Percentiles rank a stretch among this genome's conserved stretches.
phyloP scores from a whole-genome alignment of 2,888 invertebrate genomes.

The Calliopum simillimum region DNA sequence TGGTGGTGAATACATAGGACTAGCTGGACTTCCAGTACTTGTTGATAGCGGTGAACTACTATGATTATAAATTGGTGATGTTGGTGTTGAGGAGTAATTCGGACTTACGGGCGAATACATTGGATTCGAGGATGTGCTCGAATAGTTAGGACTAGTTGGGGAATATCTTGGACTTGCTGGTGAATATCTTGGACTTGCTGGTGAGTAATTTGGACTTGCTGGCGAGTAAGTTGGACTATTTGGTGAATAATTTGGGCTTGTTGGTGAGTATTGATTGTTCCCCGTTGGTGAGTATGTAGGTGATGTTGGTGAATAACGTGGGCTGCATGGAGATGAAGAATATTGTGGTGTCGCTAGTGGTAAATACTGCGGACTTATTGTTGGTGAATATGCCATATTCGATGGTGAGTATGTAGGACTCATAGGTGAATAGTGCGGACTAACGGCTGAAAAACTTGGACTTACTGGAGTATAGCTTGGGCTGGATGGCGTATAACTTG shows the following conservation, averaged over 20 bases:
- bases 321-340: conserved; percentile 73
- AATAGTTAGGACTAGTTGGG: conserved; percentile 78
- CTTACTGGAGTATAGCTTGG: conserved; percentile 77
- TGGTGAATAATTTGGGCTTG: conserved; percentile 75
- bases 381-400: conserved; percentile 71
- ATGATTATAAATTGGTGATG: conserved; percentile 27
- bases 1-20: conserved; percentile 36
- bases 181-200: conserved; percentile 78
- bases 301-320: conserved; percentile 75
- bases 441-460: conserved; percentile 77
- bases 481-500: conserved; percentile 80
- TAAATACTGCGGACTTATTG: conserved; percentile 70
- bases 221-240: conserved; percentile 73
- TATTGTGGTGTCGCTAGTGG: conserved; percentile 68
- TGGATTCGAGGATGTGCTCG: conserved; percentile 72
- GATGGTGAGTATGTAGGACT: conserved; percentile 78
- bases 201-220: conserved; percentile 78
- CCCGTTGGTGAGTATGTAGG: conserved; percentile 81
- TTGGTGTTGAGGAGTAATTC: conserved; percentile 34
- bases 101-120: conserved; percentile 38
- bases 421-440: conserved; percentile 81
- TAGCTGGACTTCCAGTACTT: conserved; percentile 31
- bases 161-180: conserved; percentile 80
- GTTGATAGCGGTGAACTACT: conserved; percentile 28
- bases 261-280: conserved; percentile 71